These are phyloP conservation scores for Lamellibrachia satsuma DNA, from an alignment of 2,888 invertebrate species.

Conservation along the genomic window DNA sequence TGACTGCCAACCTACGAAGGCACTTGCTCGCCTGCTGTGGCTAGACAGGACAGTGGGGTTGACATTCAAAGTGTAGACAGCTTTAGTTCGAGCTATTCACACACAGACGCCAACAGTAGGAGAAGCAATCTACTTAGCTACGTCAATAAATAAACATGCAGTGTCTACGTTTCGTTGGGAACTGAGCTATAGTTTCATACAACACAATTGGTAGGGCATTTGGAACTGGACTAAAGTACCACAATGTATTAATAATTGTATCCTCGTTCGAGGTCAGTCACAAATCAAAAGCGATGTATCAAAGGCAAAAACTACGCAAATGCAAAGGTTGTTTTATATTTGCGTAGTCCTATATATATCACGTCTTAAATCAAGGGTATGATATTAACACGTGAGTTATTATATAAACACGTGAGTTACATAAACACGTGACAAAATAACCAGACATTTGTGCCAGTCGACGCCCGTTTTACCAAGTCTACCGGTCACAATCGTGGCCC, in stretches of 20 bases:
- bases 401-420: neutral
- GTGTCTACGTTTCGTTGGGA: neutral
- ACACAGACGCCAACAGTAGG: neutral
- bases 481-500: neutral
- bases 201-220: neutral
- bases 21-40: neutral
- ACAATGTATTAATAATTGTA: neutral
- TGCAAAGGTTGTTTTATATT: neutral
- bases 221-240: neutral
- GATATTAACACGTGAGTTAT: neutral
- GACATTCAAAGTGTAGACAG: neutral
- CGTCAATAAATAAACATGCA: neutral
- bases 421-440: neutral
- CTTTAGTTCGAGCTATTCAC: neutral
- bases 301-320: neutral
- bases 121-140: neutral
- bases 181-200: neutral
- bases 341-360: neutral
- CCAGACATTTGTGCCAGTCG: neutral
- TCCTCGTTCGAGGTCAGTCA: constrained; percentile 1
- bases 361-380: neutral
- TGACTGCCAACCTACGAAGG: neutral
- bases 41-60: neutral
- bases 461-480: neutral
- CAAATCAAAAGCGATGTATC: neutral